Evolutionary conservation across 2,888 invertebrate species (phyloP), one percentile per base, ranked within the genome.

Genomic region (Reticulitermes lucifugus): DNA sequence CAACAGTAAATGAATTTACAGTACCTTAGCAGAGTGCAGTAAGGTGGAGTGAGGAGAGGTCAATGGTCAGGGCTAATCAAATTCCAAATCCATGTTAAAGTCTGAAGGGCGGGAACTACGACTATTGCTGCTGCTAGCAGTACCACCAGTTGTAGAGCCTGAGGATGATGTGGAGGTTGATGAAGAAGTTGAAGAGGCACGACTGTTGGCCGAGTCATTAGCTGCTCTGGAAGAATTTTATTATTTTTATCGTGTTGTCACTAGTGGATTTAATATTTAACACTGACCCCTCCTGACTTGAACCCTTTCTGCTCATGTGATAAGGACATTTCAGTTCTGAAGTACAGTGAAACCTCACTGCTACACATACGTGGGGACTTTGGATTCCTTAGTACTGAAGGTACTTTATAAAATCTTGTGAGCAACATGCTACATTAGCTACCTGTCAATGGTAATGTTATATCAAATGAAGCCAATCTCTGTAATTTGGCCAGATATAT

Each of bases 81-180:
- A 86, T 83, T 87, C 86, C 73, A 83, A 60, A 65, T 87, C 86
- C 86, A 87, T 87, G 65, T 86, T 84, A 59, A 84, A 87, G 73
- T 87, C 86, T 71, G 86, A 82, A 25, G 83, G 83, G 35, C 83
- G 65, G 22, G 84, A 84, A 35, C 84, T 84, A 29, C 84, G 81
- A 70, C 85, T 86, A 65, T 85, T 85, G 29, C 84, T 81, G 70
- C 85, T 83, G 22, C 85, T 85, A 55, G 65, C 51, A 43, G 65
- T 77, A 60, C 79, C 77, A 14, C 84, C 84, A 18, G 60, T 81
- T 14, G 73, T 81, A 25, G 80, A 71, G n/a, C 83, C n/a, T 12
- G 71, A 73, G 22, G 84, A 75, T 12, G 86, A 82, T 35, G 86
- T 82, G 14, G 85, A 85, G 29, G 85, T 82, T 21, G 86, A 86